Percentiles rank a stretch among this genome's conserved stretches.
Conservation (phyloP, 2,797 vertebrate species). For the Phyllotis vaccarum region DNA sequence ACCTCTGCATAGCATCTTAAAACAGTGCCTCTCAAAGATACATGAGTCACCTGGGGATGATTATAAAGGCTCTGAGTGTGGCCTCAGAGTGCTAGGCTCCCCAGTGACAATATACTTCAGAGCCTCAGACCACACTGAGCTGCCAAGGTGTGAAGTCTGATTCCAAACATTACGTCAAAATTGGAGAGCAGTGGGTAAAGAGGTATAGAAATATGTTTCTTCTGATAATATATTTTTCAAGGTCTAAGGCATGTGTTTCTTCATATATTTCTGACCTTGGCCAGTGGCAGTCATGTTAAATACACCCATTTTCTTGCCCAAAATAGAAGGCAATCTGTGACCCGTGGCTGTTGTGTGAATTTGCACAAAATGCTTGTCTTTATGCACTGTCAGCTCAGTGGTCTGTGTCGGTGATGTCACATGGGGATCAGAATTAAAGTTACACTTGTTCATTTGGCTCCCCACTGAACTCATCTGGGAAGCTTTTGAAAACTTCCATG, state of each 20-base stretch:
- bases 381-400: constrained; percentile 6
- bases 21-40: constrained; percentile 6
- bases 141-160: not conserved
- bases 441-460: constrained; percentile 42
- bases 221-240: not conserved
- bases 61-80: not conserved
- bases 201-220: not conserved
- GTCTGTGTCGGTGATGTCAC: not conserved
- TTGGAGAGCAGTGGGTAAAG: not conserved
- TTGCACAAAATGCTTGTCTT: not conserved
- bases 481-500: not conserved
- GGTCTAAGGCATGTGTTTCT: not conserved
- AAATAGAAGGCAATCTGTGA: not conserved
- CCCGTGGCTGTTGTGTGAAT: constrained; percentile 12
- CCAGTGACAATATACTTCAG: not conserved
- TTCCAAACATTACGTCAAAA: constrained; percentile 50
- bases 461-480: constrained; percentile 36
- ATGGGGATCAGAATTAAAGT: constrained; percentile 41
- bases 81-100: not conserved
- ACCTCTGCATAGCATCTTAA: not conserved
- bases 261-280: constrained; percentile 41
- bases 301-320: not conserved
- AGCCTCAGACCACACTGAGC: not conserved
- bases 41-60: not conserved
- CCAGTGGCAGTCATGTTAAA: constrained; percentile 4